Evolutionary conservation across 2,797 vertebrate genomes (phyloP).

Genomic region (Urosaurus nigricauda): DNA sequence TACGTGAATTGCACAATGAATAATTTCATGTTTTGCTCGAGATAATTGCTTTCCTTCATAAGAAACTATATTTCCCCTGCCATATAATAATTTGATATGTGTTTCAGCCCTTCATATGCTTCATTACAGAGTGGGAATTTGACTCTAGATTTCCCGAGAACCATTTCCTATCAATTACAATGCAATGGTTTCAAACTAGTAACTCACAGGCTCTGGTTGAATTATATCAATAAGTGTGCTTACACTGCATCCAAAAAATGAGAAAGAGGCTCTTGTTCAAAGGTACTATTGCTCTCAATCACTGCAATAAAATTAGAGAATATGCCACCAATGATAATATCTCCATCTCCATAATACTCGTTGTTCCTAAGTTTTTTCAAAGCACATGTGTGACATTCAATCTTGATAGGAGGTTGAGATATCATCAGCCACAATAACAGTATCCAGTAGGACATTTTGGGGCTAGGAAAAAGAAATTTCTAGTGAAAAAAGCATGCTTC

Average conservation of each 20-base stretch:
- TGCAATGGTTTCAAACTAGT: not conserved
- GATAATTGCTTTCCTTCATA: no score
- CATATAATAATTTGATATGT: not conserved
- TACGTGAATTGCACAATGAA: no score
- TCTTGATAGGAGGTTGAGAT: not conserved
- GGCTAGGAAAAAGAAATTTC: not conserved
- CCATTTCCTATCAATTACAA: not conserved
- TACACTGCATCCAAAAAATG: not conserved
- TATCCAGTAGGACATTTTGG: not conserved
- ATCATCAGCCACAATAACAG: not conserved
- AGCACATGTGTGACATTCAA: not conserved
- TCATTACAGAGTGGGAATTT: not conserved
- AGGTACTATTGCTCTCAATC: not conserved
- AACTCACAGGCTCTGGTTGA: not conserved
- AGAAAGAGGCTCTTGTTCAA: not conserved
- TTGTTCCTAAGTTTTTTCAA: not conserved
- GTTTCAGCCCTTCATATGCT: not conserved
- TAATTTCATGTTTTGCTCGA: no score
- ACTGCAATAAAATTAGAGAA: constrained; percentile 8
- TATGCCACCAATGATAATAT: constrained; percentile 17
- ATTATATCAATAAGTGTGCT: not conserved
- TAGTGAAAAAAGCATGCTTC: no score
- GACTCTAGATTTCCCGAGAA: not conserved
- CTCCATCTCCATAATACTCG: constrained; percentile 16
- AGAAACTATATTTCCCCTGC: no score